A percentile compares a stretch with the other conserved stretches of the same genome.
Evolutionary conservation across 1,140 invertebrate species (phyloP).

Genomic region (Acromyrmex echinatior): DNA sequence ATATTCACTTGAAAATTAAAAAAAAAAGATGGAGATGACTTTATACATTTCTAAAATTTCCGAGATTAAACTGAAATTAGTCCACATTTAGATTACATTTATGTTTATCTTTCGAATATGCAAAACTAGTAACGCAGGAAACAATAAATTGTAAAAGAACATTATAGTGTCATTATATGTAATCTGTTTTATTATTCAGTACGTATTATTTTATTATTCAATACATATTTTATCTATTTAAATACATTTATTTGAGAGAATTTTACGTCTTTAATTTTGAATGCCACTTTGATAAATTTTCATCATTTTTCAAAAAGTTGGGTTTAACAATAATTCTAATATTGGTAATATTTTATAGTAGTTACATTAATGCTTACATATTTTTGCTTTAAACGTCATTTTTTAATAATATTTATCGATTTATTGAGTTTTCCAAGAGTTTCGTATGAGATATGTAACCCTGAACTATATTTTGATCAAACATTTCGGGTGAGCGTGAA

Average conservation of each 20-base stretch:
- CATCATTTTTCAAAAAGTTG: neutral
- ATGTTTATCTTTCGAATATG: too few species aligned
- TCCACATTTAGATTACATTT: too few species aligned
- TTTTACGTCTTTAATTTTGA: neutral
- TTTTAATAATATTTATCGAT: neutral
- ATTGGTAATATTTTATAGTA: neutral
- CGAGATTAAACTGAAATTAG: too few species aligned
- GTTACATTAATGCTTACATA: neutral
- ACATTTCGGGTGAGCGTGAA: conserved; percentile 42
- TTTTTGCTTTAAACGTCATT: neutral
- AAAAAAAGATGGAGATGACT: too few species aligned
- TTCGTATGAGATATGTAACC: conserved; percentile 37
- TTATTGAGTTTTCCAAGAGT: conserved; percentile 19
- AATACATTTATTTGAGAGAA: neutral
- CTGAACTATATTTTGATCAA: conserved; percentile 45
- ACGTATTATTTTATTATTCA: neutral
- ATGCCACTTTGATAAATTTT: neutral
- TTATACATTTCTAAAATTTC: too few species aligned
- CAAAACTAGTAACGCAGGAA: too few species aligned
- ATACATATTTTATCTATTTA: neutral
- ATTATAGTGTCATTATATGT: too few species aligned
- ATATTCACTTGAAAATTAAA: too few species aligned
- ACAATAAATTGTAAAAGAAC: too few species aligned
- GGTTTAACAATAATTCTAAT: neutral
- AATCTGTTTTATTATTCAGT: too few species aligned